These are phyloP conservation scores for Drosophila mercatorum DNA, from an alignment of 2,888 invertebrate genomes.

Conservation along the genomic window DNA sequence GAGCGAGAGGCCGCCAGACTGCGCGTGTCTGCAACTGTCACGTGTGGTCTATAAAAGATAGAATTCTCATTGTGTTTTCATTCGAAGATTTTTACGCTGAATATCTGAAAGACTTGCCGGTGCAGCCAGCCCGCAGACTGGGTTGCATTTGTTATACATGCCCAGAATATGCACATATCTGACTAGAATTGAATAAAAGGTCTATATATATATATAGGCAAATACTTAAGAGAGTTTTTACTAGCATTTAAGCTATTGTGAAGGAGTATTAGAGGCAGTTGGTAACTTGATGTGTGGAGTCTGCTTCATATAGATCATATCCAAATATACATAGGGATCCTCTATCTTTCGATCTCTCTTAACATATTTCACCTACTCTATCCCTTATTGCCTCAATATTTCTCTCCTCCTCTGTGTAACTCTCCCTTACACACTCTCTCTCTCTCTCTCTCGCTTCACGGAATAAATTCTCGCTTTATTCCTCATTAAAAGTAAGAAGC, in stretches of 20 bases:
- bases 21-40: slow-evolving; percentile 37
- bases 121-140: slow-evolving; percentile 5
- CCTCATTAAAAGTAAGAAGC: neutral
- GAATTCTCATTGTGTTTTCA: slow-evolving; percentile 51
- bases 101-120: slow-evolving; percentile 23
- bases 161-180: neutral
- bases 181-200: neutral
- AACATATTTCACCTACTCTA: too few species aligned
- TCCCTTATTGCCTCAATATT: neutral
- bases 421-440: neutral
- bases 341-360: too few species aligned
- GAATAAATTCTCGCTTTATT: neutral
- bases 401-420: neutral
- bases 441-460: neutral
- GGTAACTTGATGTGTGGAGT: too few species aligned
- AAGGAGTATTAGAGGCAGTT: too few species aligned
- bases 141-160: slow-evolving; percentile 12
- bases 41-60: slow-evolving; percentile 75
- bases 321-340: too few species aligned
- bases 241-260: neutral
- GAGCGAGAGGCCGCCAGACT: neutral
- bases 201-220: too few species aligned
- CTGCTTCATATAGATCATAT: too few species aligned
- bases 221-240: neutral
- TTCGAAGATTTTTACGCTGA: slow-evolving; percentile 24